A percentile compares a stretch with the other conserved stretches of the same genome.
phyloP scores from a whole-genome alignment of 2,797 vertebrate genomes.

The Tokudaia muenninki region DNA sequence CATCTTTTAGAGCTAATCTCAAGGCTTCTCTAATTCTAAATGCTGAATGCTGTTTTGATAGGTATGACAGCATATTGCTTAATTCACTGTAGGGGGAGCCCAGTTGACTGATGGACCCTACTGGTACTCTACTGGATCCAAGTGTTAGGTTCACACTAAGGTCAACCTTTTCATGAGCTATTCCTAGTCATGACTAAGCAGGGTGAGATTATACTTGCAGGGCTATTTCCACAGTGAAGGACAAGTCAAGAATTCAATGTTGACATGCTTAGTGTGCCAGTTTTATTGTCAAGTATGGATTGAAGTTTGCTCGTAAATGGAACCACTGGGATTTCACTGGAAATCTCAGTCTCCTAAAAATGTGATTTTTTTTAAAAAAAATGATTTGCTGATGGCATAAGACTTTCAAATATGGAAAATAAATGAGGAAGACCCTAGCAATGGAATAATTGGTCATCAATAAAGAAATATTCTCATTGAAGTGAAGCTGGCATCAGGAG shows the following conservation, averaged over 20 bases:
- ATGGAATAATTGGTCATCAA: not conserved
- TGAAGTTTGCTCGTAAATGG: not conserved
- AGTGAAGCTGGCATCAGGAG: not conserved
- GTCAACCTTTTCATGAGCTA: not conserved
- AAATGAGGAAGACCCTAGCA: not conserved
- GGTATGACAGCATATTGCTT: not conserved
- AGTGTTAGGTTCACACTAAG: not conserved
- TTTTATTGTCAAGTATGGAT: not conserved
- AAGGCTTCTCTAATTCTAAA: not conserved
- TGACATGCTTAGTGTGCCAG: not conserved
- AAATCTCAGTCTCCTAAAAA: not conserved
- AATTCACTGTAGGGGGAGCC: not conserved
- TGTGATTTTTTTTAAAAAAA: not conserved
- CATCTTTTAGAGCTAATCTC: not conserved
- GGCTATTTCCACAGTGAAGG: not conserved
- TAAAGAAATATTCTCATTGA: slow-evolving; percentile 5
- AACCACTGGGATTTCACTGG: not conserved
- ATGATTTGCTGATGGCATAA: not conserved
- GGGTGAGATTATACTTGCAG: not conserved
- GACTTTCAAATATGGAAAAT: not conserved
- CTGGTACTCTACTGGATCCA: not conserved
- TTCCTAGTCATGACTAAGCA: not conserved
- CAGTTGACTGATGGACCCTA: not conserved
- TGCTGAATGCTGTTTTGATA: not conserved
- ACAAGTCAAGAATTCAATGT: not conserved